Evolutionary conservation across 2,113 vertebrate species (phyloP).

Genomic region (Brienomyrus brachyistius): DNA sequence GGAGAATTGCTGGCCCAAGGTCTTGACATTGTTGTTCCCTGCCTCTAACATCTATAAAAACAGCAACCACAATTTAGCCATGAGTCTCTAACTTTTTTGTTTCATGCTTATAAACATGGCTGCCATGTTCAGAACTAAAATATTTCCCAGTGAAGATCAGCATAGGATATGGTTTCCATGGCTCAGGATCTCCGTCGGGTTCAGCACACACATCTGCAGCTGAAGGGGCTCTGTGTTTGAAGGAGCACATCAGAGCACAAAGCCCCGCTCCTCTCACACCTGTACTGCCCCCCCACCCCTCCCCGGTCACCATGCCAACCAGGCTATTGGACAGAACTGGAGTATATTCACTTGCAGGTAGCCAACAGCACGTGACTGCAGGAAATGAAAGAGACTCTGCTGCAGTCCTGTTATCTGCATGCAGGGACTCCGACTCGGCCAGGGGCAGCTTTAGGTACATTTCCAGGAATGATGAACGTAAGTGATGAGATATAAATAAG

Average conservation of each 20-base stretch:
- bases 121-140: not conserved
- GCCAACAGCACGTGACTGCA: not conserved
- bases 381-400: not conserved
- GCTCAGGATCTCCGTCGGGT: not conserved
- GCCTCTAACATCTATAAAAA: not conserved
- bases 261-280: not conserved
- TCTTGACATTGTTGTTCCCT: not conserved
- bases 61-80: not conserved
- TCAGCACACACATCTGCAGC: not conserved
- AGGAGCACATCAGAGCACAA: not conserved
- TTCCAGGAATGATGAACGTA: not conserved
- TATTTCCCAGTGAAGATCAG: not conserved
- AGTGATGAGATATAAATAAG: not conserved
- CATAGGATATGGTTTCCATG: not conserved
- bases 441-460: not conserved
- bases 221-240: not conserved
- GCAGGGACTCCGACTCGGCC: not conserved
- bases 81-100: not conserved
- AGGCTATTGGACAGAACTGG: not conserved
- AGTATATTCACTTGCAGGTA: not conserved
- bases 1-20: not conserved
- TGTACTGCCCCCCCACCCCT: not conserved
- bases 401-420: not conserved
- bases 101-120: not conserved
- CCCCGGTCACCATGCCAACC: constrained; percentile 9